These are phyloP conservation scores for Hippocampus guttulatus DNA, from an alignment of 2,113 vertebrate species.

Conservation along the genomic window DNA sequence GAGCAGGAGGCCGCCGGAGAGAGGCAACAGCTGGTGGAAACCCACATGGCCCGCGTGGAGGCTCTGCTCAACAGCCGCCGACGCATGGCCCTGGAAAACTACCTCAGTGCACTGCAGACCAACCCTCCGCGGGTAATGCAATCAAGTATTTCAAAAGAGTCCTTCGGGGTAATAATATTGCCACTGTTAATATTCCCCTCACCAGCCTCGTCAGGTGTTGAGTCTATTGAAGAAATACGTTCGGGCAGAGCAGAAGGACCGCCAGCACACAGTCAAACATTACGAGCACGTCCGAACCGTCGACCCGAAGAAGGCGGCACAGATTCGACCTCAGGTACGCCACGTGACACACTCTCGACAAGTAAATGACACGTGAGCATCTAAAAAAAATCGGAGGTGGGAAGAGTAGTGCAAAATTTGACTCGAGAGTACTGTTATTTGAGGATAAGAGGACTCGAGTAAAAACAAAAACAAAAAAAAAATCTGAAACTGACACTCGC, in stretches of 20 bases:
- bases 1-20: conserved; percentile 94
- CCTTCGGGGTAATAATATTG: background rate
- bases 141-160: background rate
- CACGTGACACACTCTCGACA: background rate
- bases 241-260: conserved; percentile 91
- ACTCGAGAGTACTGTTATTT: too few species aligned
- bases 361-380: too few species aligned
- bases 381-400: background rate
- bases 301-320: conserved; percentile 90
- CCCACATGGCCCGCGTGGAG: conserved; percentile 92
- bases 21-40: conserved; percentile 96
- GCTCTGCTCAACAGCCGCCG: conserved; percentile 90
- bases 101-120: conserved; percentile 84
- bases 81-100: conserved; percentile 89
- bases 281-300: conserved; percentile 90
- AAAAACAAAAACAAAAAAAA: background rate
- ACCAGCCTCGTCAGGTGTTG: conserved; percentile 86
- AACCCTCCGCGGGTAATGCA: conserved; percentile 79
- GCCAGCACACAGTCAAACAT: conserved; percentile 89
- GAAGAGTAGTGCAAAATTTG: too few species aligned
- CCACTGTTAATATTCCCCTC: background rate
- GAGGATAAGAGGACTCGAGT: background rate
- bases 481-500: too few species aligned
- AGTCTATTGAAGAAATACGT: conserved; percentile 87
- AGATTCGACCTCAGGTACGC: conserved; percentile 92